Percentiles rank a stretch among this genome's conserved stretches.
phyloP scores from a whole-genome alignment of 2,113 vertebrate species.

The Neotoma lepida region DNA sequence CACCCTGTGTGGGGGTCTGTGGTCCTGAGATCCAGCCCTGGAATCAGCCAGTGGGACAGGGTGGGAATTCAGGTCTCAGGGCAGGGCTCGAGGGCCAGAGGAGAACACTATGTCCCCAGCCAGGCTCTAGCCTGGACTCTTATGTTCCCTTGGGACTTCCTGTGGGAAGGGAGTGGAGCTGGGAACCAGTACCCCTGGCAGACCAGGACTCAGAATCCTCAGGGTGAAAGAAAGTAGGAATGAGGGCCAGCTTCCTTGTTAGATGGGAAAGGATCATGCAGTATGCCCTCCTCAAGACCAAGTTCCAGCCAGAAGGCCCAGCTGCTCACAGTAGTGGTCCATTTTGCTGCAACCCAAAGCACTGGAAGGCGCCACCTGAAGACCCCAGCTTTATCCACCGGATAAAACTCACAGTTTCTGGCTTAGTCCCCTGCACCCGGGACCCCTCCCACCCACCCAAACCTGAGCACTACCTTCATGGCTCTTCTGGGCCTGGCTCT shows the following conservation, averaged over 20 bases:
- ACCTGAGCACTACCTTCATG: conserved; percentile 63
- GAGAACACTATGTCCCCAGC: conserved; percentile 67
- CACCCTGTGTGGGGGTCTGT: not conserved
- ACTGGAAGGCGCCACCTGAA: not conserved
- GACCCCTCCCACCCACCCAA: not conserved
- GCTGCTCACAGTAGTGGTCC: not conserved
- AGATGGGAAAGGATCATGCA: not conserved
- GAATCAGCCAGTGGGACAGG: not conserved
- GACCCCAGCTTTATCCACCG: not conserved
- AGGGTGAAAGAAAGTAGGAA: not conserved
- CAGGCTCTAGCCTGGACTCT: conserved; percentile 31
- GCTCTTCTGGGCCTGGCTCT: conserved; percentile 28
- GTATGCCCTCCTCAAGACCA: not conserved
- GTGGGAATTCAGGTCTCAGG: conserved; percentile 66
- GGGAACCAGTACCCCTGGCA: conserved; percentile 25
- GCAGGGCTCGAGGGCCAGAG: conserved; percentile 56
- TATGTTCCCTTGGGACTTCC: conserved; percentile 59
- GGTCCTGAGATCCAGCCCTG: not conserved
- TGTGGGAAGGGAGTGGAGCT: conserved; percentile 16
- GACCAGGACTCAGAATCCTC: not conserved
- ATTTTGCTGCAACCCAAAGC: not conserved
- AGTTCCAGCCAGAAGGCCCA: not conserved
- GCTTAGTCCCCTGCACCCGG: not conserved
- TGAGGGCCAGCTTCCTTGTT: not conserved
- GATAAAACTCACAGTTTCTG: not conserved